Evolutionary conservation across 2,888 invertebrate species (phyloP).

Genomic region (Neria commutata): DNA sequence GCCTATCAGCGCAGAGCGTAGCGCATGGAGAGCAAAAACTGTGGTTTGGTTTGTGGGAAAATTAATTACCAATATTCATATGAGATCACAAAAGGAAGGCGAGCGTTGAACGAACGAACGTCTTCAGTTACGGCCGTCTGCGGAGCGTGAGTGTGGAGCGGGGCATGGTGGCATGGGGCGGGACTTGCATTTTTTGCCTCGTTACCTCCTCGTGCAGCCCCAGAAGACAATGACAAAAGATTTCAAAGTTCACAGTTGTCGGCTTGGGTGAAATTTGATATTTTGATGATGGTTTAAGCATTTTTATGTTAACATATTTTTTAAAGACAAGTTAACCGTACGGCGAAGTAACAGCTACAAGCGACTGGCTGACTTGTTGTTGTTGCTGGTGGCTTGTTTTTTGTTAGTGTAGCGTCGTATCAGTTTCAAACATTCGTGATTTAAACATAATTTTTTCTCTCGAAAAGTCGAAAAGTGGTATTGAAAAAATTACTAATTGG

Average conservation of each 20-base stretch:
- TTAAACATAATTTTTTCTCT: too few species aligned
- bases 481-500: neutral
- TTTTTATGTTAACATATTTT: constrained; percentile 29
- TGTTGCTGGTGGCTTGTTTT: too few species aligned
- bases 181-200: neutral
- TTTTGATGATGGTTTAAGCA: constrained; percentile 37
- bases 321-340: too few species aligned
- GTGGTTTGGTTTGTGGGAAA: constrained; percentile 17
- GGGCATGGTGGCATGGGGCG: too few species aligned
- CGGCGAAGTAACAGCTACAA: neutral
- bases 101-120: too few species aligned
- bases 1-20: neutral
- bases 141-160: neutral
- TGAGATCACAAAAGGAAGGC: constrained; percentile 3
- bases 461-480: too few species aligned
- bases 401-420: neutral
- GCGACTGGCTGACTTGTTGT: too few species aligned
- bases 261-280: constrained; percentile 32
- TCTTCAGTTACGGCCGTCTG: neutral
- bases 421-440: neutral
- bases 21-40: constrained; percentile 1
- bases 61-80: constrained; percentile 23
- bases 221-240: constrained; percentile 3
- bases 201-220: neutral
- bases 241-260: neutral